A percentile compares a stretch with the other conserved stretches of the same genome.
Evolutionary conservation across 2,797 vertebrate genomes (phyloP).

Genomic region (Rhinophrynus dorsalis): DNA sequence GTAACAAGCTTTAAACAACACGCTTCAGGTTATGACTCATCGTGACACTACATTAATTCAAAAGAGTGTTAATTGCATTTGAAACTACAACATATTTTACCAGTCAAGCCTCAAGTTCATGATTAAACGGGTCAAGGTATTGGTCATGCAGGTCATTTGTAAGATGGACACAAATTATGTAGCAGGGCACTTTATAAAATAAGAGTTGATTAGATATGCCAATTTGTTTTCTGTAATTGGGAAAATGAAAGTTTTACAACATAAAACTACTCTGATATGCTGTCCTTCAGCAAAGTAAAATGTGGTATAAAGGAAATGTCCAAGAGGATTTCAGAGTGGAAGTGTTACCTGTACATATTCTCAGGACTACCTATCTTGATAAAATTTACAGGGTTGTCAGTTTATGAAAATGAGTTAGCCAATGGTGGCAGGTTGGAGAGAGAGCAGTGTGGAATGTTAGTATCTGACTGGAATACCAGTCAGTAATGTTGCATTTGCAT

Average conservation of each 20-base stretch:
- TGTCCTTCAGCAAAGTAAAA: too few species aligned
- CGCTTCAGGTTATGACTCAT: background rate
- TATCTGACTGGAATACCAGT: too few species aligned
- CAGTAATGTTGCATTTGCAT: too few species aligned
- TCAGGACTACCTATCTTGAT: too few species aligned
- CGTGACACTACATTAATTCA: background rate
- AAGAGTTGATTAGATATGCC: background rate
- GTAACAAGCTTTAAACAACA: background rate
- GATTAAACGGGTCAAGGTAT: slow-evolving; percentile 9
- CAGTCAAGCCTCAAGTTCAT: background rate
- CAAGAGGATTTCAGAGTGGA: too few species aligned
- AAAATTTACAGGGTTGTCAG: too few species aligned
- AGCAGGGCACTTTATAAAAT: background rate
- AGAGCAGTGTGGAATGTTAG: too few species aligned
- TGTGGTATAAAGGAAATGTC: too few species aligned
- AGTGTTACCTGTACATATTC: too few species aligned
- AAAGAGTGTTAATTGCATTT: slow-evolving; percentile 10
- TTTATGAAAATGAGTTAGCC: too few species aligned
- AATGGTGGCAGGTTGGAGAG: too few species aligned
- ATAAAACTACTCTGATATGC: too few species aligned
- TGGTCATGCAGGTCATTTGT: slow-evolving; percentile 2
- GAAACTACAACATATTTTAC: background rate
- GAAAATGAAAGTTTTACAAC: background rate
- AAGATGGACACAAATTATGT: background rate
- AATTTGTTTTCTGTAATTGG: background rate